A percentile compares a stretch with the other conserved stretches of the same genome.
Evolutionary conservation across 2,888 invertebrate genomes (phyloP).

Genomic region (Podotricha telesiphe): DNA sequence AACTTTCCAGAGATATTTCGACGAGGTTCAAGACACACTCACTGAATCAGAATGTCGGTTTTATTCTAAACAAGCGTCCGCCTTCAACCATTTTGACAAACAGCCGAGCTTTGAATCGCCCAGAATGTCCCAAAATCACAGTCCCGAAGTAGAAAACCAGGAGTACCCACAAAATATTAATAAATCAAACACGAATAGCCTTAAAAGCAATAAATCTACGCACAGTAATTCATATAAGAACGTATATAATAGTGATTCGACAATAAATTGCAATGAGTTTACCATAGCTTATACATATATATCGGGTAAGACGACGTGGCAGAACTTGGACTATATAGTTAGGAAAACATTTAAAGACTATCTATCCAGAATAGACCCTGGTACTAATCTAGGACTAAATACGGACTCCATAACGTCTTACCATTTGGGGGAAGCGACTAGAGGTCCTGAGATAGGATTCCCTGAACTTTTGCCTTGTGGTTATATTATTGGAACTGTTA

Average conservation of each 20-base stretch:
- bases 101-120: conserved; percentile 79
- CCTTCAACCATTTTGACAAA: conserved; percentile 76
- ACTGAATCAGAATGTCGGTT: conserved; percentile 85
- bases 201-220: conserved; percentile 82
- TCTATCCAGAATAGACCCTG: conserved; percentile 95
- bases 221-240: conserved; percentile 80
- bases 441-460: conserved; percentile 90
- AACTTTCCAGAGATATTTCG: conserved; percentile 87
- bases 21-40: conserved; percentile 86
- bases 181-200: conserved; percentile 81
- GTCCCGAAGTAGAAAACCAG: conserved; percentile 74
- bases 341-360: conserved; percentile 97
- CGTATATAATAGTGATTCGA: conserved; percentile 78
- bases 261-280: conserved; percentile 87
- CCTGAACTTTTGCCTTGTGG: conserved; percentile 97
- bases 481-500: conserved; percentile 94
- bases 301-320: conserved; percentile 97
- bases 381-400: conserved; percentile 91
- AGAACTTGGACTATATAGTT: conserved; percentile 95
- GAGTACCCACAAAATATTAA: conserved; percentile 72
- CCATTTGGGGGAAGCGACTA: conserved; percentile 94
- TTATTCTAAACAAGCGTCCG: conserved; percentile 79
- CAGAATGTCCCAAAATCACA: conserved; percentile 73
- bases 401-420: conserved; percentile 96
- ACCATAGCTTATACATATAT: conserved; percentile 95